phyloP scores from a whole-genome alignment of 1,140 invertebrate genomes.

The Drosophila ficusphila region DNA sequence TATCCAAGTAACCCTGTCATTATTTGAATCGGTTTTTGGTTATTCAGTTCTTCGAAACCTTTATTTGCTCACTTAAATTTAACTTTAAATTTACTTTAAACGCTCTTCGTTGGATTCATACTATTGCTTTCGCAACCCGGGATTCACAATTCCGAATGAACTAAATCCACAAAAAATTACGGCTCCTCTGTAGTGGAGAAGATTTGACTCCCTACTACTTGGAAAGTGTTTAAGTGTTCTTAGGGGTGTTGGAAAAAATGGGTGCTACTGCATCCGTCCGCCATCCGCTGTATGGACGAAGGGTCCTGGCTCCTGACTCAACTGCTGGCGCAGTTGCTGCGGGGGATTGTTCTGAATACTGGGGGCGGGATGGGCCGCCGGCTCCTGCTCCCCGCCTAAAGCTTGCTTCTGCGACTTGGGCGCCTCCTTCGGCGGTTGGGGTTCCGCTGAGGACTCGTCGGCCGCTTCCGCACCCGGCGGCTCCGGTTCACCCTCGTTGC shows the following conservation, averaged over 20 bases:
- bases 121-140: too few relatives aligned
- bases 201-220: too few relatives aligned
- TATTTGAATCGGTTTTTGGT: too few relatives aligned
- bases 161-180: too few relatives aligned
- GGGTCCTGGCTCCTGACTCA: constrained; percentile 26
- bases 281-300: constrained; percentile 42
- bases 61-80: too few relatives aligned
- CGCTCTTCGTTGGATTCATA: too few relatives aligned
- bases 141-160: too few relatives aligned
- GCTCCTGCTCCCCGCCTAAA: background rate
- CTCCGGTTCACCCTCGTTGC: background rate
- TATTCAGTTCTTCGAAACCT: too few relatives aligned
- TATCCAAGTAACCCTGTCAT: too few relatives aligned
- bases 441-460: background rate
- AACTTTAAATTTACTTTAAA: too few relatives aligned
- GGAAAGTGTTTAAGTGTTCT: background rate
- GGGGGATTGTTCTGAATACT: constrained; percentile 13
- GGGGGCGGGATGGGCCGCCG: background rate
- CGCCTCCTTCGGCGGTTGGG: background rate
- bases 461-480: background rate
- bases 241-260: background rate
- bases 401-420: background rate
- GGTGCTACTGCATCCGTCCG: constrained; percentile 11
- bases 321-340: constrained; percentile 7
- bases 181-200: too few relatives aligned